Base-by-base conservation (phyloP, 2,888 invertebrate genomes). In the Calliopum simillimum region DNA sequence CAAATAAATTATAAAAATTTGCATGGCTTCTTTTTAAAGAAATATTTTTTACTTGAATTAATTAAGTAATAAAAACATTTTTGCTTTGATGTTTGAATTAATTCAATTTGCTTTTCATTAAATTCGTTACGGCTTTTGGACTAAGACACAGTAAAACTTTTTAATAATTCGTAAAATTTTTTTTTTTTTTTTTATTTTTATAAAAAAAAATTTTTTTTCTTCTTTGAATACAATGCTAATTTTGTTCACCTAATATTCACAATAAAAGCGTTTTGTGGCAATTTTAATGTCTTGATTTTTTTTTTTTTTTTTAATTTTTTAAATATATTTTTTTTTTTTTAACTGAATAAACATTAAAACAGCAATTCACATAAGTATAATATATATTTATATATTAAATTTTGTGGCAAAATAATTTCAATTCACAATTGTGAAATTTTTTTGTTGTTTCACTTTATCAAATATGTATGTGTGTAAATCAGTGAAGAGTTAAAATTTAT, bases 51-150 rank as follows among this genome's bases (percentile, higher is more conserved):
- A 51, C 19, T 23, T 53, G 53, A 23, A 53, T 53, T 11, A 53
- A 21, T 16, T 13, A 13, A 49, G 49, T 23, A 53, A 53, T 53
- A 53, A 53, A 12, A 21, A 21, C n/a, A 41, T 16, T 6, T 41
- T 41, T 19, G n/a, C 16, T 59, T 33, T 8, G 43, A 41, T 19
- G 13, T 21, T 12, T 12, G 16, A 49, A 16, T n/a, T n/a, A n/a
- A 49, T 14, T 67, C 33, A 46, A 49, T 67, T 67, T 59, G 67
- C 67, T 67, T 59, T 47, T 59, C 59, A 49, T 59, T 67, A 67
- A 67, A 85, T 85, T 85, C 85, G 85, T 84, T 85, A 84, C 82
- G 83, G 85, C 85, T 84, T 33, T 83, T 84, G 85, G 85, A 85
- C 85, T 85, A 85, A 85, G 85, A 85, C 85, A 85, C 85, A 85